Base-by-base conservation (phyloP, 53 echinoderm and acorn worm species). In the Echinarachnius parma region DNA sequence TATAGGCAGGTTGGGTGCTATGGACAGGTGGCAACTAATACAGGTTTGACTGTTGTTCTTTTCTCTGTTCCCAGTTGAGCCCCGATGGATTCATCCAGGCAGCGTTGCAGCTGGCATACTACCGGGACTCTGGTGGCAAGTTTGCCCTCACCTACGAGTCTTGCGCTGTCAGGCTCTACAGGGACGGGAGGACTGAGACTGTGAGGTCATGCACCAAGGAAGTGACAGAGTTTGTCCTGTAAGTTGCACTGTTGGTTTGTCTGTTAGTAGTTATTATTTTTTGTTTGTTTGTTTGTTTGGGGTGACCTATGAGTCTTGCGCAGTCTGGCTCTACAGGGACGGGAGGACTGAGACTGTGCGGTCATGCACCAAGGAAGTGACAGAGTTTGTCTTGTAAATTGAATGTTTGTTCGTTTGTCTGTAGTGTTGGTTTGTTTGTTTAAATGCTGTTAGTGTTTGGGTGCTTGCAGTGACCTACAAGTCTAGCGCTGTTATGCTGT, bases 61-160 rank as follows among this genome's bases (percentile, higher is more conserved):
- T n/a, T n/a, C n/a, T n/a, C n/a, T n/a, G n/a, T n/a, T 22, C 20
- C 66, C 66, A 89, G 90, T 60, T 89, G 23, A 89, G 90, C 44
- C 90, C 90, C 7, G 90, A 89, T 82, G 90, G 85, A 28, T 89
- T 79, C 60, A 74, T 89, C 29, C 90, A 89, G 74, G 39, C 84
- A 5, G 90, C 85, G 3, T 76, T 89, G 2, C 90, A 89, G 48
- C 78, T 89, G 11, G 86, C 90, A 2, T 89, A 81, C 66, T 85
- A 72, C 49, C 72, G 82, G 34, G 90, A 89, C 31, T 69, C 70
- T 21, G 78, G 77, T 31, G 53, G 62, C 7, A 84, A 89, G 50
- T 86, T 85, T 75, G 90, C 90, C 15, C 78, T 89, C 52, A 89
- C 90, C 4, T 89, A 89, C 48, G 90, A 89, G 48, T 80, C 90